Evolutionary conservation across 1,140 invertebrate species (phyloP).

Genomic region (Drosophila albomicans): DNA sequence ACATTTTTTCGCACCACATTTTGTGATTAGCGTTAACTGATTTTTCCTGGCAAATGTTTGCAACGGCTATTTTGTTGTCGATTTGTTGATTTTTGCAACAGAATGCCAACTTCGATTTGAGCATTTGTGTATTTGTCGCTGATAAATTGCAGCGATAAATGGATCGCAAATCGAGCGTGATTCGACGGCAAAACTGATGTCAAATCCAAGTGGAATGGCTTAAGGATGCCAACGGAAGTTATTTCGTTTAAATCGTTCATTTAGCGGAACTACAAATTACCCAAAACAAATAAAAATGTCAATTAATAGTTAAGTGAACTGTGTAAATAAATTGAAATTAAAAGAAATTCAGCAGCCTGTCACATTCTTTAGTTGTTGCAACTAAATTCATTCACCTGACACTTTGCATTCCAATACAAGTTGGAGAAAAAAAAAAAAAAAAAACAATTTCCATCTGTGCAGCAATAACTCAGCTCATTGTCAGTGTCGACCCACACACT

Average conservation of each 20-base stretch:
- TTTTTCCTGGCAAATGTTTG: conserved; percentile 69
- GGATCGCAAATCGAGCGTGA: conserved; percentile 28
- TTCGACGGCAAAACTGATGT: conserved; percentile 1
- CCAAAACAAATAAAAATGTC: too few relatives aligned
- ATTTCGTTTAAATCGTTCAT: too few relatives aligned
- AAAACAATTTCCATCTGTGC: conserved; percentile 79
- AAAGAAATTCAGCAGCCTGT: neutral
- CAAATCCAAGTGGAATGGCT: neutral
- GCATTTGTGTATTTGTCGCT: conserved; percentile 50
- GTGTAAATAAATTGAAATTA: too few relatives aligned
- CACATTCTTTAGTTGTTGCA: neutral
- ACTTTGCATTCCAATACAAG: conserved; percentile 31
- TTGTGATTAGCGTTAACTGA: conserved; percentile 56
- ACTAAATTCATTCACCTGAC: conserved; percentile 47
- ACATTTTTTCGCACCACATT: conserved; percentile 55
- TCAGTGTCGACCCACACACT: conserved; percentile 75
- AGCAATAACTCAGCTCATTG: conserved; percentile 79
- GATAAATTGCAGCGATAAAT: conserved; percentile 49
- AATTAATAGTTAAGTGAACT: too few relatives aligned
- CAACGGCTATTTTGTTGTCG: conserved; percentile 49
- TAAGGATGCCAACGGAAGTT: neutral
- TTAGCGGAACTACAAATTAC: too few relatives aligned
- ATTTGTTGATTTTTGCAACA: conserved; percentile 39
- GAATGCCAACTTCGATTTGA: conserved; percentile 32
- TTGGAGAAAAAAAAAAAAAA: conserved; percentile 53